Base-by-base conservation (phyloP, 1,140 invertebrate species). In the Monomorium pharaonis region DNA sequence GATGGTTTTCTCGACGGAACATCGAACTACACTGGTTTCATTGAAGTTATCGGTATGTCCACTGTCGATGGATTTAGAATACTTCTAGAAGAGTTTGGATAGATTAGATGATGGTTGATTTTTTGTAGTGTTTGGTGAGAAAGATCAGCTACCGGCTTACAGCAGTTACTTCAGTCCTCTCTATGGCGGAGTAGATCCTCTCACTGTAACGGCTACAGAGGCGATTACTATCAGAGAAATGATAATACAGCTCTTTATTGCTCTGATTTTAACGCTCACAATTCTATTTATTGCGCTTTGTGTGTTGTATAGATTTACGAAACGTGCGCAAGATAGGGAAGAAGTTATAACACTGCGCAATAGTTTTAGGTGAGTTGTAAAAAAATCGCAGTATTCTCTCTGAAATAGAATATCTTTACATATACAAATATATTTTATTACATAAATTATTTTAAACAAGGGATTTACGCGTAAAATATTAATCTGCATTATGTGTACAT, bases 11-110 rank as follows among this genome's bases (percentile, higher is more conserved):
- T 98, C 42, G 97, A 98, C 91, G 95, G 96, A 16, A 96, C 96
- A 27, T 96, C 97, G 1, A 98, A 98, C 91, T 98, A 98, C 87
- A 98, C 98, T 0, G 96, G 97, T 30, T 98, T 98, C 91, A 95
- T 98, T 30, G 97, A 98, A 95, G 95, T 98, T 60, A 97, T 98
- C 88, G 96, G 97, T 98, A 94, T 93, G 95, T 95, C 37, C 42
- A n/a, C 51, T 42, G 6, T 49, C 10, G 16, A 24, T 69, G 54
- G 65, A 33, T 21, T n/a, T 3, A 0, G 0, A 63, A 56, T 37
- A 30, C 10, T 16, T 21, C 0, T n/a, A n/a, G n/a, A n/a, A n/a
- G 21, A 63, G 0, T 51, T 58, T 44, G 2, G 54, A n/a, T 33
- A n/a, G 18, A 74, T 54, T 27, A 49, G 18, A 72, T 51, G 10